Evolutionary conservation across 2,888 invertebrate species (phyloP), one percentile per base, ranked within the genome.

Genomic region (Chydorus sphaericus): DNA sequence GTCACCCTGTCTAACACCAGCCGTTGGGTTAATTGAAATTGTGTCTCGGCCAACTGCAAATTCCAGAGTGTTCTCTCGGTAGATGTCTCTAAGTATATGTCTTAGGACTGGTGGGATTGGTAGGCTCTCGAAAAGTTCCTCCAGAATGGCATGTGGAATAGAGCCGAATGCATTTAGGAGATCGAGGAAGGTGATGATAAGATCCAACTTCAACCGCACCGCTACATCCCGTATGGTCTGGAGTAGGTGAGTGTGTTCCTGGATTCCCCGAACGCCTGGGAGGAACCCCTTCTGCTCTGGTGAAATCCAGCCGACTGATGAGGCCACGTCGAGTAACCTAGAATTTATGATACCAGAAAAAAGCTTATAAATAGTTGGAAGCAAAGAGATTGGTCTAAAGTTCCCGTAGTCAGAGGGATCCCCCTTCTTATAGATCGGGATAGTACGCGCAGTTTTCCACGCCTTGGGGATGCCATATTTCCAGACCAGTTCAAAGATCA

Each of bases 181-280:
- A 14, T 38, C 38, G 16, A 38, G 38, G 16, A 16, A 38, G 8
- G 11, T 7, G 16, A 38, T 8, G n/a, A 20, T 11, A 8, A 38
- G 8, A 14, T 38, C 6, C 14, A 4, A 7, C 20, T 14, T 8
- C 5, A 48, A 55, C 23, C 58, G 33, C 28, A 56, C 56, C 8
- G 64, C 61, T 37, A 64, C 64, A 2, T 59, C 58, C 1, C 65
- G 57, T 28, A 62, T 59, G 3, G 39, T 20, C 20, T 39, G 39
- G n/a, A 39, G 39, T 6, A 39, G 3, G 7, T 38, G 16, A 7
- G 14, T 7, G 7, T 38, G 16, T 7, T 16, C n/a, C 38, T 38
- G 11, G 7, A 18, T 20, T 8, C 16, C 14, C 7, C 7, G 16
- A 3, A 36, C 36, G 14, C 36, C 36, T n/a, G 36, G 36, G 36